Percentiles rank a stretch among this genome's conserved stretches.
Evolutionary conservation across 2,113 vertebrate genomes (phyloP).

Genomic region (Rhinolophus sinicus): DNA sequence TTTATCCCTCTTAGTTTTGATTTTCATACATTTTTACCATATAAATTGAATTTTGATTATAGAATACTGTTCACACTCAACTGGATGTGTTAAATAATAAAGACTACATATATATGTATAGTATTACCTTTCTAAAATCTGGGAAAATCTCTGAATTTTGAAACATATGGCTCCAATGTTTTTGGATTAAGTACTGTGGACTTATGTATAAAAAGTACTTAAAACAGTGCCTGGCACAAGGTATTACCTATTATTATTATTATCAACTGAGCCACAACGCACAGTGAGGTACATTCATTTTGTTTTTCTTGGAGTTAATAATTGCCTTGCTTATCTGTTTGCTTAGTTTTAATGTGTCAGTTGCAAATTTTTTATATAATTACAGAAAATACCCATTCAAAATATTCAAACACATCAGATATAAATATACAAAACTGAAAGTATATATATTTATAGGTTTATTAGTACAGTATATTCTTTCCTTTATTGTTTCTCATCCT

Average conservation of each 20-base stretch:
- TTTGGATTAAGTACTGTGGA: background rate
- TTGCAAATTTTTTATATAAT: background rate
- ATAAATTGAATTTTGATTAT: conserved; percentile 19
- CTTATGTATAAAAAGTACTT: background rate
- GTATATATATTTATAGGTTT: background rate
- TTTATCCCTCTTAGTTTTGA: background rate
- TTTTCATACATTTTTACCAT: background rate
- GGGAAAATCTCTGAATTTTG: too few relatives aligned
- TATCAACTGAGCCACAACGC: background rate
- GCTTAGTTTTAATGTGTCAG: conserved; percentile 16
- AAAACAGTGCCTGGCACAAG: background rate
- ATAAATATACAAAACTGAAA: background rate
- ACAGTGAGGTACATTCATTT: background rate
- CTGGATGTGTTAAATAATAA: background rate
- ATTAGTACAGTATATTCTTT: background rate
- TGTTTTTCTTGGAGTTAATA: background rate
- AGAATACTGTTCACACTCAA: background rate
- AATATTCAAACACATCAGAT: background rate
- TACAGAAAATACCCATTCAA: background rate
- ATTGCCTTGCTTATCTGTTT: conserved; percentile 20
- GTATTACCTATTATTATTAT: background rate
- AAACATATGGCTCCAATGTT: background rate
- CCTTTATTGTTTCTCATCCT: background rate
- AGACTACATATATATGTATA: background rate
- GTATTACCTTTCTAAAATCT: background rate